Evolutionary conservation across 53 echinoderm and acorn worm genomes (phyloP).

Genomic region (Arbacia lixula): DNA sequence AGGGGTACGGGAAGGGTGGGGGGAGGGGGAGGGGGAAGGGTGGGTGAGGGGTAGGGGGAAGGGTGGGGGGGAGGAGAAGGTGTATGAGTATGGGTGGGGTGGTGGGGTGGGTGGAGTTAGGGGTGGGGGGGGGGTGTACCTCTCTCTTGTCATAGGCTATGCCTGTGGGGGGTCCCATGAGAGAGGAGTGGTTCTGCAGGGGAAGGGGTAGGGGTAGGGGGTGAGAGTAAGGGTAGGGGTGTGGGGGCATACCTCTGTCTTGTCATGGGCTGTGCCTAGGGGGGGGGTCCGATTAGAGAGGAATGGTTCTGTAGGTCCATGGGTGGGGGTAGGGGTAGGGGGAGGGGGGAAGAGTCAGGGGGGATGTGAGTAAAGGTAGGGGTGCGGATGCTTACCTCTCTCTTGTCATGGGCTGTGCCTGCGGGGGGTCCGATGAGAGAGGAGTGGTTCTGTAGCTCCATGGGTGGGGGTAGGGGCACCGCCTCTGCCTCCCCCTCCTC

Average conservation of each 20-base stretch:
- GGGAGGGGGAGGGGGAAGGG: no score
- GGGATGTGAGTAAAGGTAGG: no score
- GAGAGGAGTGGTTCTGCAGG: no score
- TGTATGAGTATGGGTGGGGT: neutral
- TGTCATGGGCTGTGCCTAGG: no score
- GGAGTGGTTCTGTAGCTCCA: constrained; percentile 95
- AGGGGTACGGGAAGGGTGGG: no score
- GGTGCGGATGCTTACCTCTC: constrained; percentile 48
- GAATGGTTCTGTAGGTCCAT: no score
- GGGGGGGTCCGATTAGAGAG: no score
- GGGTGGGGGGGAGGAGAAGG: neutral
- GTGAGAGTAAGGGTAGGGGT: no score
- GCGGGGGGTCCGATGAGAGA: constrained; percentile 63
- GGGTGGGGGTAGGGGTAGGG: neutral
- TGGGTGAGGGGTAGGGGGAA: no score
- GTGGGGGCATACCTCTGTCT: constrained; percentile 60
- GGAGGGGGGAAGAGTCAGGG: neutral
- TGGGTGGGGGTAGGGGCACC: constrained; percentile 96
- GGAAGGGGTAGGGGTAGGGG: no score
- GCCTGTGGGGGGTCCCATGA: constrained; percentile 51
- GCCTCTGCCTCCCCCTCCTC: constrained; percentile 94
- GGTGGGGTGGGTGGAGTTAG: no score
- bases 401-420: constrained; percentile 59
- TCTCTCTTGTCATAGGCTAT: constrained; percentile 65
- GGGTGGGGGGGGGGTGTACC: constrained; percentile 25